A percentile compares a stretch with the other conserved stretches of the same genome.
phyloP scores from a whole-genome alignment of 2,888 invertebrate species.

The Oscheius myriophilus region DNA sequence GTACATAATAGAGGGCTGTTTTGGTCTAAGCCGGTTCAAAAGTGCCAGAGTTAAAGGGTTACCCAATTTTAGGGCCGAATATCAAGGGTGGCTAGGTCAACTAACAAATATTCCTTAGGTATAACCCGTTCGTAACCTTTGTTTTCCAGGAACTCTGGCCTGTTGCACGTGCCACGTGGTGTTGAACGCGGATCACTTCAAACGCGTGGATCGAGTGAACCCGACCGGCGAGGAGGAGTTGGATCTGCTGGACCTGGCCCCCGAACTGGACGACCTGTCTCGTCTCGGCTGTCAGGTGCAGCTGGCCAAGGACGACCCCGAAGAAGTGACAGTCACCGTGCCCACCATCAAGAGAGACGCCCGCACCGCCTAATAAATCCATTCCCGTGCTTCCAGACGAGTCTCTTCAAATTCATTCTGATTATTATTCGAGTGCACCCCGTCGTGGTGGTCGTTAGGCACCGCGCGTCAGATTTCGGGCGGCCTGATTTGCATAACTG shows the following conservation, averaged over 20 bases:
- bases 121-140: too few species aligned
- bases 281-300: slow-evolving; percentile 84
- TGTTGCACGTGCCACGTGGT: slow-evolving; percentile 98
- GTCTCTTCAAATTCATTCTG: background rate
- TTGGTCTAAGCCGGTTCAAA: too few species aligned
- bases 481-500: too few species aligned
- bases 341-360: slow-evolving; percentile 18
- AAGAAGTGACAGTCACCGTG: slow-evolving; percentile 4
- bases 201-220: slow-evolving; percentile 40
- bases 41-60: too few species aligned
- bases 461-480: too few species aligned
- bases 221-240: slow-evolving; percentile 86
- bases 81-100: too few species aligned
- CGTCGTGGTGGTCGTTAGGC: too few species aligned
- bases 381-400: slow-evolving; percentile 2
- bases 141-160: slow-evolving; percentile 82
- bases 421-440: background rate
- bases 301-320: slow-evolving; percentile 8
- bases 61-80: too few species aligned
- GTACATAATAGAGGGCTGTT: too few species aligned
- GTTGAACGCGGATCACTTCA: slow-evolving; percentile 77
- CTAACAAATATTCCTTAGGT: too few species aligned
- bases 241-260: slow-evolving; percentile 95
- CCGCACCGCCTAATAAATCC: background rate
- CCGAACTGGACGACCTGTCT: slow-evolving; percentile 87